phyloP scores from a whole-genome alignment of 2,113 vertebrate genomes.

The Chunga burmeisteri region DNA sequence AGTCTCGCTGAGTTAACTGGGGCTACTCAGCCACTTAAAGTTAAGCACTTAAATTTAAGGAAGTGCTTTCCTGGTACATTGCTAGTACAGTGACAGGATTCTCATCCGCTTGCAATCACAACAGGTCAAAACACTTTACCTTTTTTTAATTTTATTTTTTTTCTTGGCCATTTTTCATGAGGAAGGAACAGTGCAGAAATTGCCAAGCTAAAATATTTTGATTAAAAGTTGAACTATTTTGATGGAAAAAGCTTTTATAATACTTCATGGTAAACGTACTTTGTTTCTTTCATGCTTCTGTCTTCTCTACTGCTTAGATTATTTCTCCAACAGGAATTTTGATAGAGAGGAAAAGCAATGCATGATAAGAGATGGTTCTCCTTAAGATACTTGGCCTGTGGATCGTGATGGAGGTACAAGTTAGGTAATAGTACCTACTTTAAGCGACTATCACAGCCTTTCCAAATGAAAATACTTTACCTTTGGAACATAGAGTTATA shows the following conservation, averaged over 20 bases:
- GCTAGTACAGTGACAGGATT: neutral
- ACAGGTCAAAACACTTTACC: neutral
- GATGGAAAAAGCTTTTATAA: neutral
- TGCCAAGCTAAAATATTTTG: neutral
- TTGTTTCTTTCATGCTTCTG: neutral
- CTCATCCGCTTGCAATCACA: neutral
- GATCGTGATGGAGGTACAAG: neutral
- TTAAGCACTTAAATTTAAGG: neutral
- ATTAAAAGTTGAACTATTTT: neutral
- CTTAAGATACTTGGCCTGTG: neutral
- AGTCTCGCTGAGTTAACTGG: neutral
- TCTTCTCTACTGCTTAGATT: neutral
- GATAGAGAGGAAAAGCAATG: neutral
- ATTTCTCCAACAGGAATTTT: neutral
- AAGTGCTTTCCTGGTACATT: neutral
- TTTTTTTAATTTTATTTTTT: neutral
- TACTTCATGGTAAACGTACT: neutral
- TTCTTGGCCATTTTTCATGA: neutral
- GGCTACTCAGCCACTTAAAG: neutral
- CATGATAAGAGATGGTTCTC: neutral
- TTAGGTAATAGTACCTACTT: neutral
- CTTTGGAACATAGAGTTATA: neutral
- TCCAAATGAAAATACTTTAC: neutral
- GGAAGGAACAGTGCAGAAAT: neutral
- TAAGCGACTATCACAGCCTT: neutral